phyloP scores from a whole-genome alignment of 1,140 invertebrate genomes.

The Conopomorpha cramerella region DNA sequence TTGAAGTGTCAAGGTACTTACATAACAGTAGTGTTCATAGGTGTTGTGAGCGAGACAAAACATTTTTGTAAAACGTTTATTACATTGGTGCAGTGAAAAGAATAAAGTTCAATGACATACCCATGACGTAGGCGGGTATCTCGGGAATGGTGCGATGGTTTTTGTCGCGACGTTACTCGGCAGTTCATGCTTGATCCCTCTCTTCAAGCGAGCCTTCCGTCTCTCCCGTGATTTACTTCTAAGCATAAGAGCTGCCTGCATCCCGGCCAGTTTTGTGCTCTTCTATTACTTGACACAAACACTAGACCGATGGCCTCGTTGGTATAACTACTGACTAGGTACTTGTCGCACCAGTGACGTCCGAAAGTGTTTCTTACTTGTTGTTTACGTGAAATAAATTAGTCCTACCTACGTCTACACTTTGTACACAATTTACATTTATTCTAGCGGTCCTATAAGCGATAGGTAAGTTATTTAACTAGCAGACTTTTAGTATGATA shows the following conservation, averaged over 20 bases:
- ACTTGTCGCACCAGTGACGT: too few species aligned
- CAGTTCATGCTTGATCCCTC: constrained; percentile 74
- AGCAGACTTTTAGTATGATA: constrained; percentile 4
- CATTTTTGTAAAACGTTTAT: background rate
- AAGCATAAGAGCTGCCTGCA: constrained; percentile 89
- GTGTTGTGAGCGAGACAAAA: too few species aligned
- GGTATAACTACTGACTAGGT: too few species aligned
- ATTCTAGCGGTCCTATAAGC: constrained; percentile 1
- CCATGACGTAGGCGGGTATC: constrained; percentile 79
- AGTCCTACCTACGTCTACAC: too few species aligned
- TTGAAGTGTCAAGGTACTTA: too few species aligned
- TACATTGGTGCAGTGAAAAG: background rate
- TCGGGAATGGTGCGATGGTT: constrained; percentile 81
- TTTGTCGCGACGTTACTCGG: constrained; percentile 84
- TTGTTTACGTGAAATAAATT: too few species aligned
- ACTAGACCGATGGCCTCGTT: too few species aligned
- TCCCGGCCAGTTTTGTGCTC: constrained; percentile 68
- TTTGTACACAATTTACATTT: too few species aligned
- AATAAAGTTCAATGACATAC: constrained; percentile 55
- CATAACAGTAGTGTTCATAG: too few species aligned
- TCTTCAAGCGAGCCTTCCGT: constrained; percentile 72
- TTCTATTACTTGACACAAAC: too few species aligned
- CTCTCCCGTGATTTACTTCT: constrained; percentile 82
- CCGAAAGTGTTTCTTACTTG: too few species aligned
- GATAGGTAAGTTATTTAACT: constrained; percentile 4